Conservation (phyloP, 2,888 invertebrate genomes). For the Clitarchus hookeri region DNA sequence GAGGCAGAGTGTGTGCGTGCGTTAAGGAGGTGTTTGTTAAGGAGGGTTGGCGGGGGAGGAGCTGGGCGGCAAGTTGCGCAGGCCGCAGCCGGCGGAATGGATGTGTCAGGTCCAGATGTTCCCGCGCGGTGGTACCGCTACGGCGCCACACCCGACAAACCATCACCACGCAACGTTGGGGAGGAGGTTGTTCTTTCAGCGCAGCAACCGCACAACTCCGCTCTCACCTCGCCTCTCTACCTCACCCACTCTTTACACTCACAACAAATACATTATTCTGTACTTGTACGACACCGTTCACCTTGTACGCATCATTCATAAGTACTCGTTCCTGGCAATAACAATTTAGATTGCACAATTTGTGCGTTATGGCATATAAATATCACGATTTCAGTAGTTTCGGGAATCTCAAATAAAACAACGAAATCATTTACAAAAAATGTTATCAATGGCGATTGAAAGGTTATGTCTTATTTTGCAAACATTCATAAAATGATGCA, state of each 20-base stretch:
- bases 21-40: not conserved
- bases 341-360: no score
- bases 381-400: no score
- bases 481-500: no score
- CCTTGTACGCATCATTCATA: no score
- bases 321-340: no score
- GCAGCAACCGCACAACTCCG: not conserved
- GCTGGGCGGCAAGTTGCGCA: conserved; percentile 29
- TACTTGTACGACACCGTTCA: no score
- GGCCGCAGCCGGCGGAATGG: conserved; percentile 38
- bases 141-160: not conserved
- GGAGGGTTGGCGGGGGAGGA: conserved; percentile 27
- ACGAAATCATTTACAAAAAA: no score
- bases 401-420: no score
- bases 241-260: not conserved
- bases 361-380: no score
- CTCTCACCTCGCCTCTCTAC: not conserved
- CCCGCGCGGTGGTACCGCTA: conserved; percentile 29
- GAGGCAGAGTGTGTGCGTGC: not conserved
- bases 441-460: no score
- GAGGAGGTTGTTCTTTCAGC: not conserved
- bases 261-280: no score
- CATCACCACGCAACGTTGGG: not conserved
- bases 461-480: no score
- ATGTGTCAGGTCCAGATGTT: conserved; percentile 41